phyloP scores from a whole-genome alignment of 2,888 invertebrate genomes.

The Troilus luridus region DNA sequence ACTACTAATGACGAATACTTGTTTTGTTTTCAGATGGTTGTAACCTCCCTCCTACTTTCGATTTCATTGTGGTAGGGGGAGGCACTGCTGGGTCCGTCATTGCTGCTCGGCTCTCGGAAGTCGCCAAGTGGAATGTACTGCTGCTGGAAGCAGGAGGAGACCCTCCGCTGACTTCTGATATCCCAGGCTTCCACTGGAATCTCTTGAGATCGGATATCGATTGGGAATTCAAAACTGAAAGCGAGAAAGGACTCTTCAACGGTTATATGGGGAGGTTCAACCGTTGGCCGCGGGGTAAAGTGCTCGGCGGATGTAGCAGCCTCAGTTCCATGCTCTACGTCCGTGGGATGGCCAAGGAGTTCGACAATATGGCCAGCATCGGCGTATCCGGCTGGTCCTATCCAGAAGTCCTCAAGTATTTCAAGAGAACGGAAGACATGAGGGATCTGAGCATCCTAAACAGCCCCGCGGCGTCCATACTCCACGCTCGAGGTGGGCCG shows the following conservation, averaged over 20 bases:
- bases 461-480: conserved; percentile 50
- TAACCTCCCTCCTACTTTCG: conserved; percentile 68
- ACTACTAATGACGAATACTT: neutral
- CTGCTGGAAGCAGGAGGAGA: conserved; percentile 73
- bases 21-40: conserved; percentile 24
- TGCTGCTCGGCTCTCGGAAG: conserved; percentile 71
- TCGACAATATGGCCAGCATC: conserved; percentile 75
- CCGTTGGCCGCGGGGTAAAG: conserved; percentile 75
- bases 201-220: conserved; percentile 68
- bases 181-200: conserved; percentile 68
- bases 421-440: conserved; percentile 69
- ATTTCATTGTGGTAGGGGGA: conserved; percentile 68
- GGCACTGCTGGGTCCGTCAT: conserved; percentile 73
- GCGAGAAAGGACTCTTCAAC: conserved; percentile 69
- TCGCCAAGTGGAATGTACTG: conserved; percentile 70
- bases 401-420: conserved; percentile 70
- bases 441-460: conserved; percentile 60
- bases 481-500: conserved; percentile 61
- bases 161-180: conserved; percentile 70
- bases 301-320: conserved; percentile 77
- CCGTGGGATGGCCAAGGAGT: conserved; percentile 77
- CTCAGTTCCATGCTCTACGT: conserved; percentile 79
- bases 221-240: conserved; percentile 72
- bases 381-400: conserved; percentile 78
- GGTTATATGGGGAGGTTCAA: conserved; percentile 69